Base-by-base conservation (phyloP, 2,888 invertebrate genomes). In the Lepidocyrtoides sp. region DNA sequence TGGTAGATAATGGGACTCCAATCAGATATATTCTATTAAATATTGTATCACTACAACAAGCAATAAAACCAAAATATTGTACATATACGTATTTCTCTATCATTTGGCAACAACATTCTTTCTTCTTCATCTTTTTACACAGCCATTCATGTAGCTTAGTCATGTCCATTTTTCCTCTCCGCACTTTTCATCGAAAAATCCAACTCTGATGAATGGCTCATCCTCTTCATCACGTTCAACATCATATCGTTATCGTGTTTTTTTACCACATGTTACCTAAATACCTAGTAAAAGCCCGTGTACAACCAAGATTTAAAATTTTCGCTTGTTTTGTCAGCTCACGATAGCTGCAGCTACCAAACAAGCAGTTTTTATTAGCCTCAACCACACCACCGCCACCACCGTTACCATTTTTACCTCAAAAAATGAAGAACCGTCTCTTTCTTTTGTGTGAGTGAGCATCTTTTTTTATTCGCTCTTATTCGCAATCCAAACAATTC, bases 381-480 rank as follows among this genome's bases (percentile, higher is more conserved):
- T 17, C 1, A 26, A 69, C 12, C 60, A 60, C 26, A 60, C 41
- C n/a, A 63, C 36, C 36, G 36, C 36, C 36, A 7, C 26, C 36
- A 82, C 82, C 82, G 82, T 82, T 82, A 82, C 82, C 63, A 63
- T 82, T 82, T 82, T 63, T 57, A 29, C 63, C 82, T 44, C n/a
- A 41, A 60, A 82, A 48, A 48, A 48, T n/a, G 48, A 75, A 75
- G 48, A 75, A 48, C 36, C 32, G 36, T 5, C 17, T 7, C 41
- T 72, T 72, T 17, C 14, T 63, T 5, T 8, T 29, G n/a, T 4
- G 17, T 54, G 54, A 20, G 17, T 54, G 54, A 20, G 26, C 26
- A 2, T 60, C 12, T 44, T 72, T 20, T 66, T 20, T 32, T 36
- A 14, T 32, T 32, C 54, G 54, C 63, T 44, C 17, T 1, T 48